Base-by-base conservation (phyloP, 1,140 invertebrate species). In the Cyrtorhinus lividipennis region DNA sequence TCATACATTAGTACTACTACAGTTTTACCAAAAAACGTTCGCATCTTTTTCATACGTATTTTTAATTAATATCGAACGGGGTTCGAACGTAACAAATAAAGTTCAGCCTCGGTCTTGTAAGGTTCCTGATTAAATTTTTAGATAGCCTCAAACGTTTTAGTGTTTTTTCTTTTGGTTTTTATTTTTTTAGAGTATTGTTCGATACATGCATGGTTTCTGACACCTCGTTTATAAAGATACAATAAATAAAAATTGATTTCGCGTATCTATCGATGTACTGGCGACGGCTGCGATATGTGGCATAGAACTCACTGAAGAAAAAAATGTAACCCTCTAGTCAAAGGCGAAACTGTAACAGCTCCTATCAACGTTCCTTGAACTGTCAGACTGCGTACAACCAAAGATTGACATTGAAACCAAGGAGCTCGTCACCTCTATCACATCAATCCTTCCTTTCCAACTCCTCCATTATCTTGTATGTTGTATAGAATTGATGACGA, bases 301-400 rank as follows among this genome's bases (percentile, higher is more conserved):
- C 15, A 15, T 15, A 5, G 30, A 38, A 38, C 15, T 15, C 30
- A 8, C 15, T 8, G 30, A 38, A 38, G 15, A 38, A 15, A 15
- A 38, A n/a, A n/a, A n/a, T n/a, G n/a, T n/a, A n/a, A n/a, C n/a
- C 48, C 48, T 53, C 48, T 53, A 53, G 48, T 53, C 48, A 53
- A 53, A n/a, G n/a, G 48, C 5, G 5, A 20, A 53, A 53, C 18
- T 5, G 20, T 20, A 15, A 13, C 48, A 53, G 48, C 10, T 53
- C 48, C 48, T 53, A 53, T 53, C 18, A 10, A 13, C 5, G 48
- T 53, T 53, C 48, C 48, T 53, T 20, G 48, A 15, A 53, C 48
- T 53, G 5, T 53, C 48, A 53, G 48, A 53, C 48, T 53, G 48
- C 18, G 18, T 53, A 10, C 48, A 53, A 53, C 48, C 48, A 53